These are phyloP conservation scores for Pristionchus japonicus DNA, from an alignment of 2,888 invertebrate species.

Conservation along the genomic window DNA sequence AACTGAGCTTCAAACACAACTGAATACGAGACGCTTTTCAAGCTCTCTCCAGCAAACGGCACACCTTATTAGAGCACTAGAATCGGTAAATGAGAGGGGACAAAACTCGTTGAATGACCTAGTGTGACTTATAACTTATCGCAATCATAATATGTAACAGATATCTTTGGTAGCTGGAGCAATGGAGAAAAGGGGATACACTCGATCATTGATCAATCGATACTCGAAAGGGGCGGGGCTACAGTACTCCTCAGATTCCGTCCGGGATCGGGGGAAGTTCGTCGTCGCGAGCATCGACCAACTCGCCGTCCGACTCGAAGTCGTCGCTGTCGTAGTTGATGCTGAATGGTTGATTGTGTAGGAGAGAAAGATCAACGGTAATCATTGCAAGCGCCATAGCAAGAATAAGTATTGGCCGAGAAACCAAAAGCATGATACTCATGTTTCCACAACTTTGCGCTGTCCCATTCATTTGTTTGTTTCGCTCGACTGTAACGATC, in stretches of 20 bases:
- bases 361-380: too few relatives aligned
- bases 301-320: slow-evolving; percentile 19
- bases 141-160: slow-evolving; percentile 19
- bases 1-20: slow-evolving; percentile 1
- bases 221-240: neutral
- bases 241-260: slow-evolving; percentile 25
- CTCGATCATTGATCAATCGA: slow-evolving; percentile 1
- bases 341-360: too few relatives aligned
- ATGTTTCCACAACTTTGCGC: too few relatives aligned
- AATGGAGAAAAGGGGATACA: neutral
- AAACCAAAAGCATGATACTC: too few relatives aligned
- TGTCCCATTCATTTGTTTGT: too few relatives aligned
- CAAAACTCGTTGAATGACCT: neutral
- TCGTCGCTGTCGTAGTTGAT: slow-evolving; percentile 43
- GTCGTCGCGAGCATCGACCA: neutral
- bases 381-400: neutral
- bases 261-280: neutral
- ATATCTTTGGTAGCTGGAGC: neutral
- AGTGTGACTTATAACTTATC: slow-evolving; percentile 32
- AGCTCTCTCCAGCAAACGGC: neutral
- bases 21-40: neutral
- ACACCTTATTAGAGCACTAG: neutral
- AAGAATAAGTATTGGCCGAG: too few relatives aligned
- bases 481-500: too few relatives aligned
- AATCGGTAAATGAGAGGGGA: neutral